Evolutionary conservation across 1,140 invertebrate genomes (phyloP).

Genomic region (Aphelenchoides fujianensis): DNA sequence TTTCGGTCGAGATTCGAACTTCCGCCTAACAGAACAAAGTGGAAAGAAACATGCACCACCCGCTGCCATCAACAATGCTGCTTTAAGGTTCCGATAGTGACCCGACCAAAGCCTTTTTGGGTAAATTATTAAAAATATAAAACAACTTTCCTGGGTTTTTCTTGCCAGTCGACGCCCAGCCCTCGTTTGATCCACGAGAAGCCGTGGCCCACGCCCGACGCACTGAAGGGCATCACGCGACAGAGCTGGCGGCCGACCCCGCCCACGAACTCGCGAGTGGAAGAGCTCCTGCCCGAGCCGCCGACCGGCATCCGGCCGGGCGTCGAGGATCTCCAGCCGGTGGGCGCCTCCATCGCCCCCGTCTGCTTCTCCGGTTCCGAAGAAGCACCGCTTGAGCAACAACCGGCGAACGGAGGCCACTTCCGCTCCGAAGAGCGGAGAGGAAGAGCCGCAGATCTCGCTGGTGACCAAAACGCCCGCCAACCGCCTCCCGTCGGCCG

Average conservation of each 20-base stretch:
- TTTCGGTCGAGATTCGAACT: no score
- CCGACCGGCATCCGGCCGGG: background rate
- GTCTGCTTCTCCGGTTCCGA: background rate
- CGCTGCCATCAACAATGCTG: no score
- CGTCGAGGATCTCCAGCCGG: background rate
- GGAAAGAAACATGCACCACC: no score
- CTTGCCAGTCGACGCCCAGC: slow-evolving; percentile 22
- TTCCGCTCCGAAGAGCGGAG: no score
- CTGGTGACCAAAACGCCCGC: background rate
- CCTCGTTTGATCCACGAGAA: slow-evolving; percentile 15
- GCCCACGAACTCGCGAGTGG: background rate
- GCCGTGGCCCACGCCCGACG: slow-evolving; percentile 11
- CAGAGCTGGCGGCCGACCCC: background rate
- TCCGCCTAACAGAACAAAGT: no score
- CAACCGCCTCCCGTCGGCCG: background rate
- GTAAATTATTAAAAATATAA: no score
- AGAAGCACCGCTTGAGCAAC: background rate
- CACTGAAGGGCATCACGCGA: background rate
- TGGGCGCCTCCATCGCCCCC: background rate
- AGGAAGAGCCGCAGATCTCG: background rate
- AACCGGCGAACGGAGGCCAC: no score
- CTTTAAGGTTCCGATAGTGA: slow-evolving; percentile 27
- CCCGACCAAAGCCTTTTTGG: slow-evolving; percentile 20
- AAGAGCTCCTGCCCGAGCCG: slow-evolving; percentile 12
- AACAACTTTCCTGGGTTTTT: no score